Evolutionary conservation across 1,140 invertebrate genomes (phyloP).

Genomic region (Epicauta chinensis): DNA sequence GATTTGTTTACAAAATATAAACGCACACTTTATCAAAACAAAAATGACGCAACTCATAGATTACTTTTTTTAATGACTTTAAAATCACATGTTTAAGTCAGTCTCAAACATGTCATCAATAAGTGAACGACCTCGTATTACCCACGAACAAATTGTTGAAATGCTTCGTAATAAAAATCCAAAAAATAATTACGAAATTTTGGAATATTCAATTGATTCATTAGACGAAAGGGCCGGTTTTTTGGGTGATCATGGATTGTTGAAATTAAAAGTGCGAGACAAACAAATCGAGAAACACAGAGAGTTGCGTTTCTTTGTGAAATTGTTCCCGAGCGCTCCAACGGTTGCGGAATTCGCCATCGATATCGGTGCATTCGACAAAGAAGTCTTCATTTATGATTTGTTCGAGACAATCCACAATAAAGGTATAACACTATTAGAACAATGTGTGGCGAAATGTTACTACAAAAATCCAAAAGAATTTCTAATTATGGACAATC

Average conservation of each 20-base stretch:
- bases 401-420: slow-evolving; percentile 16
- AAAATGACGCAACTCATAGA: neutral
- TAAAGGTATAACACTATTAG: slow-evolving; percentile 28
- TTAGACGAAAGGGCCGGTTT: slow-evolving; percentile 15
- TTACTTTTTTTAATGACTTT: neutral
- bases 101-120: too few species aligned
- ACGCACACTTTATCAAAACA: neutral
- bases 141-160: too few species aligned
- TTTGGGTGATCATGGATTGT: slow-evolving; percentile 19
- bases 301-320: slow-evolving; percentile 17
- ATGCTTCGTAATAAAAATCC: neutral
- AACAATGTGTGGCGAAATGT: slow-evolving; percentile 17
- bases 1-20: slow-evolving; percentile 2
- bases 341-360: slow-evolving; percentile 13
- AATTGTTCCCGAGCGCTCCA: slow-evolving; percentile 9
- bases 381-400: slow-evolving; percentile 24
- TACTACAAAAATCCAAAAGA: slow-evolving; percentile 22
- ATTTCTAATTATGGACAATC: slow-evolving; percentile 28
- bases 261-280: slow-evolving; percentile 6
- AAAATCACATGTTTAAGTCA: neutral
- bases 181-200: neutral
- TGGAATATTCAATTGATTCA: neutral
- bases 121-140: too few species aligned
- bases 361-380: slow-evolving; percentile 15
- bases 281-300: slow-evolving; percentile 1